Evolutionary conservation across 2,888 invertebrate species (phyloP).

Genomic region (Eilema caniola): DNA sequence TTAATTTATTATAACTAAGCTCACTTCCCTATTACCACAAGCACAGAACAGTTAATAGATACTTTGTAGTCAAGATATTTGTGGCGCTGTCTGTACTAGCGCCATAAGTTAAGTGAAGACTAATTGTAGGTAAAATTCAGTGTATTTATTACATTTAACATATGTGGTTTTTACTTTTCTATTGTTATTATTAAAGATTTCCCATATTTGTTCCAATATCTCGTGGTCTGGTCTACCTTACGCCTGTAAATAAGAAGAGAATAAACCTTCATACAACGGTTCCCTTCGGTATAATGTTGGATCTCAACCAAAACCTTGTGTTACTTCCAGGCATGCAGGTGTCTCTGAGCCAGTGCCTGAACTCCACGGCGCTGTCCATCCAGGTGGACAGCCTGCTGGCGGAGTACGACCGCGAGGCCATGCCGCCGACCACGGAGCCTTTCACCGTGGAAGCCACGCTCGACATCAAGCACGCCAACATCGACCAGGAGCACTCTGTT

Average conservation of each 20-base stretch:
- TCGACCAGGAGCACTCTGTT: conserved; percentile 88
- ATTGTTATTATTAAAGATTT: background rate
- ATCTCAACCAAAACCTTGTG: background rate
- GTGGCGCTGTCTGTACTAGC: too few relatives aligned
- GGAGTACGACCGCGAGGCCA: conserved; percentile 74
- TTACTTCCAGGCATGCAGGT: conserved; percentile 22
- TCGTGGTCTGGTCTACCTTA: background rate
- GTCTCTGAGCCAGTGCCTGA: conserved; percentile 54
- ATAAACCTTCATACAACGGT: background rate
- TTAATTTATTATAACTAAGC: too few relatives aligned
- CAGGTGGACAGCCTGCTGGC: conserved; percentile 76
- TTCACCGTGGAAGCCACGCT: conserved; percentile 84
- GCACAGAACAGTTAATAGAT: too few relatives aligned
- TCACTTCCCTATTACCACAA: too few relatives aligned
- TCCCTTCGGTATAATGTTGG: background rate
- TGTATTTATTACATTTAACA: too few relatives aligned
- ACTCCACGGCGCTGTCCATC: conserved; percentile 64
- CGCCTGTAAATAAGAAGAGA: background rate
- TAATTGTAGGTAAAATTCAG: too few relatives aligned
- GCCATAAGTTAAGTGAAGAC: too few relatives aligned
- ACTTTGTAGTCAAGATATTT: too few relatives aligned
- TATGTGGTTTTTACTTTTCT: too few relatives aligned
- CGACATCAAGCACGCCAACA: conserved; percentile 88
- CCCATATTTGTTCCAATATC: background rate
- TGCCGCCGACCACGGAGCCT: conserved; percentile 12